These are phyloP conservation scores for Cephalopholis sonnerati DNA, from an alignment of 2,113 vertebrate genomes.

Conservation along the genomic window DNA sequence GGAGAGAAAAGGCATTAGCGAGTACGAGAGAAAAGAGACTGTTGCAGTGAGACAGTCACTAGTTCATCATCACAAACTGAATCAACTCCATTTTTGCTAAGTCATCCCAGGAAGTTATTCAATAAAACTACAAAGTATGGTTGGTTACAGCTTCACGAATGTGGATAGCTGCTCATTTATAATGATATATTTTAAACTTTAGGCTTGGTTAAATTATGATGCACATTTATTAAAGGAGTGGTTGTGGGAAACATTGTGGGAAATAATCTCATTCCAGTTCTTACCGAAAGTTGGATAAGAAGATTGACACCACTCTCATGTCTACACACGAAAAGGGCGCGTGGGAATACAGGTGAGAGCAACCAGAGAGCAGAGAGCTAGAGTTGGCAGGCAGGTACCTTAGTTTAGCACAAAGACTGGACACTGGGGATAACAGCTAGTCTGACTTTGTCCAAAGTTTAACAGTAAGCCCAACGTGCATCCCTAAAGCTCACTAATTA, in stretches of 20 bases:
- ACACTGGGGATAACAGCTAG: background rate
- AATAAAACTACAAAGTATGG: background rate
- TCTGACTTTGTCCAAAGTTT: background rate
- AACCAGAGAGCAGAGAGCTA: too few species aligned
- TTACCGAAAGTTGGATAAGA: background rate
- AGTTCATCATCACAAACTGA: background rate
- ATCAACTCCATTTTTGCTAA: background rate
- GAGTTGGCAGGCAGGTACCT: background rate
- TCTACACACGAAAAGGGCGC: too few species aligned
- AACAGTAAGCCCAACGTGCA: background rate
- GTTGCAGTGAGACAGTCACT: background rate
- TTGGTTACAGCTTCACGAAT: background rate
- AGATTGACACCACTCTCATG: background rate
- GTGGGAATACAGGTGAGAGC: too few species aligned
- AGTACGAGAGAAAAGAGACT: background rate
- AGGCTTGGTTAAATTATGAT: background rate
- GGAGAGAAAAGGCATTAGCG: background rate
- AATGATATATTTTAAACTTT: background rate
- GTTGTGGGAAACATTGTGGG: too few species aligned
- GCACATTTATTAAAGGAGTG: background rate
- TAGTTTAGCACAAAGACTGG: background rate
- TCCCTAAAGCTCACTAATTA: background rate
- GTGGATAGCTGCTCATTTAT: background rate
- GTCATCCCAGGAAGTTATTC: background rate
- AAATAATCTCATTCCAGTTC: too few species aligned